Conservation (phyloP, 2,888 invertebrate genomes). For the Opisthograptis luteolata region DNA sequence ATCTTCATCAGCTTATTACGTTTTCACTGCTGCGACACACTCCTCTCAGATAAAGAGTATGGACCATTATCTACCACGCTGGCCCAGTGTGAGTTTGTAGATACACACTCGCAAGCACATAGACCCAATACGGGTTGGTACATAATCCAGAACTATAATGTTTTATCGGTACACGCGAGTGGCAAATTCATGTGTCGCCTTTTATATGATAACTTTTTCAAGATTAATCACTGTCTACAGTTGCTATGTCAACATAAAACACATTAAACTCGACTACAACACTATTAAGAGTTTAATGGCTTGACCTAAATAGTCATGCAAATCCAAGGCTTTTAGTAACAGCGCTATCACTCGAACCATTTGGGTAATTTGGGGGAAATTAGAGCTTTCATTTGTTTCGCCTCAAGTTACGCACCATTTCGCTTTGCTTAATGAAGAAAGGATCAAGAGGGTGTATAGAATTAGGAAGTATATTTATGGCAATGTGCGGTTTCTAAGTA, state of each 20-base stretch:
- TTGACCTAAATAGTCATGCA: constrained; percentile 56
- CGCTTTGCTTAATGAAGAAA: constrained; percentile 27
- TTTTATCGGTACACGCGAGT: too few relatives aligned
- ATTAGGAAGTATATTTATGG: constrained; percentile 20
- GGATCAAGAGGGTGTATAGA: constrained; percentile 32
- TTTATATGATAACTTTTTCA: too few relatives aligned
- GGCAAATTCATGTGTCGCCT: too few relatives aligned
- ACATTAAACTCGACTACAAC: constrained; percentile 19
- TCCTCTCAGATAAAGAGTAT: too few relatives aligned
- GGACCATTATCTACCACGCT: too few relatives aligned
- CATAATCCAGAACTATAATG: too few relatives aligned
- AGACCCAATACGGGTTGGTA: too few relatives aligned
- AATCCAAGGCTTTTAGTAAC: constrained; percentile 50
- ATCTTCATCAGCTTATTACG: too few relatives aligned
- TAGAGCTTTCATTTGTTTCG: constrained; percentile 37
- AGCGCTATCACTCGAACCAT: constrained; percentile 43
- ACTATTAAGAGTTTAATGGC: constrained; percentile 47
- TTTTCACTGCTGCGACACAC: too few relatives aligned
- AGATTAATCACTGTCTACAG: constrained; percentile 8
- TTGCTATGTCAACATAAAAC: constrained; percentile 3
- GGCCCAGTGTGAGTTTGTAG: too few relatives aligned
- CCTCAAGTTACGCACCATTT: constrained; percentile 24
- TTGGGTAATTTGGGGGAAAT: constrained; percentile 47
- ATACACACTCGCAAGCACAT: too few relatives aligned
- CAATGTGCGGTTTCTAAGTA: not conserved